These are phyloP conservation scores for Stratiomys singularior DNA, from an alignment of 2,888 invertebrate genomes.

Conservation along the genomic window DNA sequence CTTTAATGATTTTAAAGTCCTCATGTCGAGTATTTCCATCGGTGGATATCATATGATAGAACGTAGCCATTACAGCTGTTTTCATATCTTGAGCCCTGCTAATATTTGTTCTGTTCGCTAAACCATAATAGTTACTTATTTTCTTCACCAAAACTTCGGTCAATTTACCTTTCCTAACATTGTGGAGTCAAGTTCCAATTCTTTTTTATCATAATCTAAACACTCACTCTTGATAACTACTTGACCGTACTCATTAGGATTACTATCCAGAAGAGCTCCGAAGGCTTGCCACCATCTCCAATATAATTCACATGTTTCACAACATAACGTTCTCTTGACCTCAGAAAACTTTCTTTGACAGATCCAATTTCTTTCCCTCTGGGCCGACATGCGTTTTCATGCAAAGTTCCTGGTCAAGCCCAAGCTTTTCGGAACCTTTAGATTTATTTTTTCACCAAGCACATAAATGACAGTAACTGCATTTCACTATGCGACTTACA, in stretches of 20 bases:
- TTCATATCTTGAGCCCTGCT: not conserved
- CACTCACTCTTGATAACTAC: not conserved
- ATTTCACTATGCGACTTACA: no score
- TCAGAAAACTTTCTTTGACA: constrained; percentile 46
- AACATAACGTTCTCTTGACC: constrained; percentile 41
- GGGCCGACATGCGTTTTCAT: not conserved
- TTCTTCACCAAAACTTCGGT: not conserved
- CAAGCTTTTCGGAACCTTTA: no score
- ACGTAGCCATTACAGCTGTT: not conserved
- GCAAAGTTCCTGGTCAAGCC: constrained; percentile 4
- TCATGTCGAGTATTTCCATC: constrained; percentile 23
- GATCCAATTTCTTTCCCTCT: constrained; percentile 46
- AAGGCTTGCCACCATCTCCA: constrained; percentile 48
- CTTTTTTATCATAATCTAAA: constrained; percentile 23
- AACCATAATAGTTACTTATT: not conserved
- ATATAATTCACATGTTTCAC: constrained; percentile 49
- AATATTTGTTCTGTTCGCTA: not conserved
- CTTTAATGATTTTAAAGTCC: not conserved
- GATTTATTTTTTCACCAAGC: no score
- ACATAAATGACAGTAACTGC: no score
- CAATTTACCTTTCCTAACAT: constrained; percentile 20
- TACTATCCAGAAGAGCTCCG: constrained; percentile 47
- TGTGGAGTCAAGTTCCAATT: constrained; percentile 50
- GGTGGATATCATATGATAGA: not conserved
- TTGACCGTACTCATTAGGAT: constrained; percentile 47